Conservation (phyloP, 2,113 vertebrate genomes). For the Gavialis gangeticus region DNA sequence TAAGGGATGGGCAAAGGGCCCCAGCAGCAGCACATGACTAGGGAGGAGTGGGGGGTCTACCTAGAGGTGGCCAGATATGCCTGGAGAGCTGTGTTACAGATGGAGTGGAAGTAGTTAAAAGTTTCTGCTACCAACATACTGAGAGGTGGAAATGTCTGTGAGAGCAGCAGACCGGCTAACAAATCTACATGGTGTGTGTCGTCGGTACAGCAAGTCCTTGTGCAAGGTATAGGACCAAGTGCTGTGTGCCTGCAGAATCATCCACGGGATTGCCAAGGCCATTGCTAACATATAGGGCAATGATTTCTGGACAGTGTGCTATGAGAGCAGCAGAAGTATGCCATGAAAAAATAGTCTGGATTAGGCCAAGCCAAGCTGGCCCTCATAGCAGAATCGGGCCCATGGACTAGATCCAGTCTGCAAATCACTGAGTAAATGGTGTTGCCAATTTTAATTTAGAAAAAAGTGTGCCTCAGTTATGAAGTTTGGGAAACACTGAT, state of each 20-base stretch:
- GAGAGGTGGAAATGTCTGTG: conserved; percentile 17
- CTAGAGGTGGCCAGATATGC: conserved; percentile 78
- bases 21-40: not conserved
- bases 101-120: conserved; percentile 84
- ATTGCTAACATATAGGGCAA: not conserved
- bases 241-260: not conserved
- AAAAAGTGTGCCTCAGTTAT: no score
- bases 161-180: not conserved
- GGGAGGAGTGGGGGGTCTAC: conserved; percentile 81
- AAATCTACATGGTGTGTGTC: not conserved
- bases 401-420: no score
- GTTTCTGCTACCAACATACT: conserved; percentile 88
- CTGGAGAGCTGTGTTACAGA: conserved; percentile 87
- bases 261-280: not conserved
- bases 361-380: no score
- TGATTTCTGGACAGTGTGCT: no score
- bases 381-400: no score
- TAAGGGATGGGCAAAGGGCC: not conserved
- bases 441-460: no score
- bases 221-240: not conserved
- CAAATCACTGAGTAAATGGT: no score
- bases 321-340: no score
- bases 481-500: no score
- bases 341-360: no score
- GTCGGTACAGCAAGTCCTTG: not conserved